A percentile compares a stretch with the other conserved stretches of the same genome.
Conservation (phyloP, 1,140 invertebrate genomes). For the Orchestia grillus region DNA sequence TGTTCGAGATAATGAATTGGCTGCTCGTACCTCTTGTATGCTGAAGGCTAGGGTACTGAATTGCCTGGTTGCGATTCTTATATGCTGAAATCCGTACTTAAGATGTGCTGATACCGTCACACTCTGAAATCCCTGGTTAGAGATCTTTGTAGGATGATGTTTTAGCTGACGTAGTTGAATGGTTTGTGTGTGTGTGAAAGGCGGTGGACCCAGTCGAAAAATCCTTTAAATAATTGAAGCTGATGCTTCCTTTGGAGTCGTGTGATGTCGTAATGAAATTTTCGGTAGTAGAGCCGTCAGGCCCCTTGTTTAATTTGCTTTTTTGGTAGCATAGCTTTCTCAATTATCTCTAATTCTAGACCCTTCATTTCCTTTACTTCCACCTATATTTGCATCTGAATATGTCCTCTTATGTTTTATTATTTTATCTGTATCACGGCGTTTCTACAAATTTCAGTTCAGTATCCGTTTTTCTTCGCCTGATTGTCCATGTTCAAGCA, state of each 20-base stretch:
- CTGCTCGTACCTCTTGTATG: no score
- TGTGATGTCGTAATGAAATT: background rate
- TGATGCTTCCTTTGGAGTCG: background rate
- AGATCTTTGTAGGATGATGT: no score
- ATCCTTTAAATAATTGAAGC: background rate
- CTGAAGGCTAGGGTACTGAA: no score
- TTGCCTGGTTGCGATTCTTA: no score
- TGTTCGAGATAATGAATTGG: no score
- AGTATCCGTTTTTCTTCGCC: background rate
- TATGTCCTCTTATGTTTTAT: background rate
- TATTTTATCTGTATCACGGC: background rate
- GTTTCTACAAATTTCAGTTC: background rate
- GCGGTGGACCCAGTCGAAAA: no score
- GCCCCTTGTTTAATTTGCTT: background rate
- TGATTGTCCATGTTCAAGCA: background rate
- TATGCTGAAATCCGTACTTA: no score
- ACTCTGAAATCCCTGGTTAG: no score
- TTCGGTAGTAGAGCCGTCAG: background rate
- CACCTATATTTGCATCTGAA: background rate
- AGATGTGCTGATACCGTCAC: no score
- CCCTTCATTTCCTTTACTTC: background rate
- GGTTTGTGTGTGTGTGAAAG: no score
- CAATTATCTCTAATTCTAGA: background rate
- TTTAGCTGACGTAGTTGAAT: no score
- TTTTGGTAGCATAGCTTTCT: no score